Percentiles rank a stretch among this genome's conserved stretches.
Conservation (phyloP, 1,140 invertebrate genomes). For the Penaeus chinensis region DNA sequence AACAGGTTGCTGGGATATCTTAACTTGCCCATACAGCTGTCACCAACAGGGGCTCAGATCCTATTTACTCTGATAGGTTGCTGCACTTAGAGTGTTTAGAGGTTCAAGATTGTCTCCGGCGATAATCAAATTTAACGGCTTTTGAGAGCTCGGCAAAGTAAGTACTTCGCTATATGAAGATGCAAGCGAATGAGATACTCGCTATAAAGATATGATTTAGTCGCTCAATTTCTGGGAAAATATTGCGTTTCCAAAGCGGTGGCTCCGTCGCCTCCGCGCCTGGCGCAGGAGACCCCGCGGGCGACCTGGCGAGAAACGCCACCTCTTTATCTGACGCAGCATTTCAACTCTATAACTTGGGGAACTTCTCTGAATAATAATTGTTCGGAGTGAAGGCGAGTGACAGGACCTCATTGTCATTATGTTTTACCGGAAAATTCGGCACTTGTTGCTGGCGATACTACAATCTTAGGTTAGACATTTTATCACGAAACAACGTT, state of each 20-base stretch:
- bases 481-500: constrained; percentile 37
- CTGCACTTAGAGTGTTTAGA: no score
- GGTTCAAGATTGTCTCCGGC: no score
- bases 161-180: no score
- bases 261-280: no score
- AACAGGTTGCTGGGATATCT: constrained; percentile 56
- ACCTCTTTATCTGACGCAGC: constrained; percentile 17
- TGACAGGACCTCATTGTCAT: constrained; percentile 45
- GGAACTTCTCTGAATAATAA: constrained; percentile 51
- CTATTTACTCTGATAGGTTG: constrained; percentile 38
- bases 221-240: no score
- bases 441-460: not conserved
- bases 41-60: constrained; percentile 38
- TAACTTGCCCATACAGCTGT: constrained; percentile 58
- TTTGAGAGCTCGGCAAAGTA: no score
- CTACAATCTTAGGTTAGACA: constrained; percentile 23
- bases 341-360: constrained; percentile 10
- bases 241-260: no score
- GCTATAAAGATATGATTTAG: no score
- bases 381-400: constrained; percentile 20
- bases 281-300: no score
- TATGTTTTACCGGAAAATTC: constrained; percentile 36
- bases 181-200: no score
- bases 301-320: not conserved
- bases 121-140: no score